Evolutionary conservation across 1,140 invertebrate genomes (phyloP).

Genomic region (Zaprionus kolodkinae): DNA sequence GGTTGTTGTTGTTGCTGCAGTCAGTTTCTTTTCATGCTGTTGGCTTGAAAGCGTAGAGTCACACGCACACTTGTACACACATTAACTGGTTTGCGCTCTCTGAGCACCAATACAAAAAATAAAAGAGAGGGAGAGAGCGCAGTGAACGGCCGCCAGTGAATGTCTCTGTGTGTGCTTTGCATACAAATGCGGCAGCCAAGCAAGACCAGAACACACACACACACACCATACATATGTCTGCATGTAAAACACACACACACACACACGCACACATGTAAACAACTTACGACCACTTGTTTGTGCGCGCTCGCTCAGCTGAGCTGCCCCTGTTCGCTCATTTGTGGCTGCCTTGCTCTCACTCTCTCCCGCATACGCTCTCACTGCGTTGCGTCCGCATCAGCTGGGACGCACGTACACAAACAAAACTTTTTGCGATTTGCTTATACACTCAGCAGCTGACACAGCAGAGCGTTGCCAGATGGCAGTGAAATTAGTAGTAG

Average conservation of each 20-base stretch:
- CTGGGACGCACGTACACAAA: conserved; percentile 39
- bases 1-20: conserved; percentile 48
- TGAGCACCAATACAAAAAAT: conserved; percentile 15
- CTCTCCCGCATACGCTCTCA: conserved; percentile 21
- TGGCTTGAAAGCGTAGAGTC: conserved; percentile 17
- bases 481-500: conserved; percentile 45
- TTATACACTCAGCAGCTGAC: conserved; percentile 64
- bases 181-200: conserved; percentile 60
- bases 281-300: conserved; percentile 73
- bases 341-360: not conserved
- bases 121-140: conserved; percentile 22
- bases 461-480: conserved; percentile 54
- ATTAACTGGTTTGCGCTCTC: conserved; percentile 47
- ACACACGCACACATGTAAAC: not conserved
- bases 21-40: conserved; percentile 45
- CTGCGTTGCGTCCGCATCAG: conserved; percentile 45
- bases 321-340: conserved; percentile 17
- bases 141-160: conserved; percentile 18
- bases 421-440: conserved; percentile 45
- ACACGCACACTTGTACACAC: conserved; percentile 23
- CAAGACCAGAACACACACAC: conserved; percentile 38
- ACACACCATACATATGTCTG: conserved; percentile 9
- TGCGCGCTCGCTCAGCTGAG: conserved; percentile 56
- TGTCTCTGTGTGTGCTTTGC: conserved; percentile 56
- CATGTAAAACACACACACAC: not conserved